Evolutionary conservation across 2,888 invertebrate species (phyloP).

Genomic region (Drosophila kuntzei): DNA sequence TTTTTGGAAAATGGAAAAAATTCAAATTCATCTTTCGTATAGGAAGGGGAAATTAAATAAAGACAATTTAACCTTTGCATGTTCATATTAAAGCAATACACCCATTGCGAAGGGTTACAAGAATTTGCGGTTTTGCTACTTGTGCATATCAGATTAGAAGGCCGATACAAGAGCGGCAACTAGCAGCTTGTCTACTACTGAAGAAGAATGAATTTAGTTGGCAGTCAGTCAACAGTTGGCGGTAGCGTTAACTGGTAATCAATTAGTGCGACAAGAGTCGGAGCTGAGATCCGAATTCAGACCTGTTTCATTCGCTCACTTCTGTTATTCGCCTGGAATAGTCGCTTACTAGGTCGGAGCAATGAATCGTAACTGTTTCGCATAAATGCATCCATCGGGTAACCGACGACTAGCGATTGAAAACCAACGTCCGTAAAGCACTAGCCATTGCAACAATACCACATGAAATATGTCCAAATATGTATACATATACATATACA

Average conservation of each 20-base stretch:
- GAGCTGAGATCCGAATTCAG: slow-evolving; percentile 39
- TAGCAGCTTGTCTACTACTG: background rate
- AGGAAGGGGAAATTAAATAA: slow-evolving; percentile 16
- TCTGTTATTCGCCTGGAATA: slow-evolving; percentile 42
- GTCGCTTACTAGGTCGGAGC: slow-evolving; percentile 80
- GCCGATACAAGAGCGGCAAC: background rate
- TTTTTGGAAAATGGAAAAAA: slow-evolving; percentile 14
- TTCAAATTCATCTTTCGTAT: background rate
- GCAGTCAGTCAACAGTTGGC: slow-evolving; percentile 18
- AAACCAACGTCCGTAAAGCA: slow-evolving; percentile 1
- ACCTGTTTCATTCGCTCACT: slow-evolving; percentile 50
- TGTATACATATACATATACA: background rate
- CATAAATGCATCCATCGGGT: slow-evolving; percentile 64
- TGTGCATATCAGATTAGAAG: background rate
- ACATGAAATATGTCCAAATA: background rate
- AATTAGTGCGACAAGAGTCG: slow-evolving; percentile 41
- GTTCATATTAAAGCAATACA: slow-evolving; percentile 1
- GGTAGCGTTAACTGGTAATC: slow-evolving; percentile 42
- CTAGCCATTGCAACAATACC: background rate
- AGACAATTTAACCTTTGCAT: slow-evolving; percentile 24
- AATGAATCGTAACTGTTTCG: slow-evolving; percentile 83
- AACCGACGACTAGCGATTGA: slow-evolving; percentile 7
- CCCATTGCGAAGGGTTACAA: slow-evolving; percentile 31
- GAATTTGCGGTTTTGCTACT: slow-evolving; percentile 1
- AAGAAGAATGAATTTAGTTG: background rate